phyloP scores from a whole-genome alignment of 2,797 vertebrate species.

The Onychomys torridus region DNA sequence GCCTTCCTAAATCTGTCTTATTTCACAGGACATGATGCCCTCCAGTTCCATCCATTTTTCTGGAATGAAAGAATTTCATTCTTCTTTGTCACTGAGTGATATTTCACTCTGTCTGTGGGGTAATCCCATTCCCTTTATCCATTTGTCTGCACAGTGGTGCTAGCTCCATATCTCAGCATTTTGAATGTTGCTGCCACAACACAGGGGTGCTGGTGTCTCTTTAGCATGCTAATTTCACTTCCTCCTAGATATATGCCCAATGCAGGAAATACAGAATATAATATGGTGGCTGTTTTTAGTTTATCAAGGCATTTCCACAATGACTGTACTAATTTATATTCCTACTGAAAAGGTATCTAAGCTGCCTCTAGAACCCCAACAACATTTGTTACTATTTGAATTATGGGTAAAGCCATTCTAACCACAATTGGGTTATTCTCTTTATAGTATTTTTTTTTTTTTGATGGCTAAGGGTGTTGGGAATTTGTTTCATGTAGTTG shows the following conservation, averaged over 20 bases:
- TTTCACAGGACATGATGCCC: neutral
- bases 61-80: neutral
- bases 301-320: neutral
- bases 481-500: neutral
- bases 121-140: neutral
- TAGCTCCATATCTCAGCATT: neutral
- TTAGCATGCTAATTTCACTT: neutral
- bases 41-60: neutral
- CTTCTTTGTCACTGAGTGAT: neutral
- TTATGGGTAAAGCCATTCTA: neutral
- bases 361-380: neutral
- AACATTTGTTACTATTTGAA: neutral
- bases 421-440: neutral
- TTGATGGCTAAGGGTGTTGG: neutral
- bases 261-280: neutral
- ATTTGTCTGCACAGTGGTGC: neutral
- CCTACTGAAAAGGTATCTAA: neutral
- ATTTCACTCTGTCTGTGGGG: neutral
- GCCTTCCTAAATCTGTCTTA: neutral
- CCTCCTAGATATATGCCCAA: neutral
- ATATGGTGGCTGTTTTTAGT: neutral
- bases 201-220: neutral
- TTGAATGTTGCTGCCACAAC: neutral
- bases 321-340: neutral
- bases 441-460: neutral